Base-by-base conservation (phyloP, 2,797 vertebrate genomes). In the Thaleichthys pacificus region DNA sequence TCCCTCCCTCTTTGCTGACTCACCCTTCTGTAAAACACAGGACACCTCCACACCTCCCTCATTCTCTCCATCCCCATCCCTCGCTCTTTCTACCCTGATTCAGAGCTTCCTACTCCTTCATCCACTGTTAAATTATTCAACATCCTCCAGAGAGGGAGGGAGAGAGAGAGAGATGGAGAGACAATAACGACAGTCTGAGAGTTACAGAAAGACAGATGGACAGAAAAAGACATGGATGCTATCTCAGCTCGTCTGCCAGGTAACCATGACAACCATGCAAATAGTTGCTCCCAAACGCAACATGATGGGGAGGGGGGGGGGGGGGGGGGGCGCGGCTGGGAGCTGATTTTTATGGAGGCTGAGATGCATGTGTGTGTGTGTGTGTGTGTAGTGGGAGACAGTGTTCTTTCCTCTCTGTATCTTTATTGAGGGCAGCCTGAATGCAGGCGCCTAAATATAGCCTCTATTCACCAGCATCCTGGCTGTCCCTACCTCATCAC, bases 51-150 rank as follows among this genome's bases (percentile, higher is more conserved):
- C 1, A 24, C 57, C 26, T 60, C 32, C 22, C 21, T 57, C 26
- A 26, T 22, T 14, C 63, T 51, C 47, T 11, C 38, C 19, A 26
- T 32, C 58, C 58, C 35, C 51, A 49, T 63, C 47, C 26, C 24
- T 49, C 35, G 26, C 30, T 21, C 71, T 15, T 26, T 17, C 15
- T 56, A n/a, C 51, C 6, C 51, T 56, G 57, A 65, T 35, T 70
- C 28, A 67, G n/a, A 68, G 63, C 32, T 58, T 42, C 77, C 21
- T 70, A 87, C 77, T 79, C 60, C 68, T 61, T 81, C 54, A 80
- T 71, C 80, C 81, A 81, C 80, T 83, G 80, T 71, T 92, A 74
- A 92, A 92, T 91, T 85, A 91, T 90, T 90, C 86, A 92, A 85
- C 70, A 75, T 84, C 72, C 69, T 78, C 47, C 47, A 80, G 71